Evolutionary conservation across 1,140 invertebrate genomes (phyloP).

Genomic region (Drosophila nannoptera): DNA sequence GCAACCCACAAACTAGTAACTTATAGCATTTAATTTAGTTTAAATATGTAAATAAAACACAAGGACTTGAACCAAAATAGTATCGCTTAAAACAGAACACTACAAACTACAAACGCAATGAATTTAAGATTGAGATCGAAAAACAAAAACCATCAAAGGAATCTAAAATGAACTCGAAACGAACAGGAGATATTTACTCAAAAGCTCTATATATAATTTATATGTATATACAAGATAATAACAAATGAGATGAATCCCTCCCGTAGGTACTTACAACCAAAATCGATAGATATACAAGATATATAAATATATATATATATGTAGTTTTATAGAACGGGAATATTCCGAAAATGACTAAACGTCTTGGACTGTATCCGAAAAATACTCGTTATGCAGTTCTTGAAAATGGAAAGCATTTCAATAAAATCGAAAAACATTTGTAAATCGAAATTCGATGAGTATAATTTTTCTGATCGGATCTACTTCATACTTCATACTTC

Average conservation of each 20-base stretch:
- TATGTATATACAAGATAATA: not conserved
- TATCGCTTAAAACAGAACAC: conserved; percentile 62
- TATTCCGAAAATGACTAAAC: conserved; percentile 4
- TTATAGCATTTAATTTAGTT: conserved; percentile 73
- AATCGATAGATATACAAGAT: too few species aligned
- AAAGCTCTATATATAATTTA: not conserved
- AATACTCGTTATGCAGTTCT: conserved; percentile 49
- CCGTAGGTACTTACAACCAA: conserved; percentile 36
- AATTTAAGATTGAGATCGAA: conserved; percentile 36
- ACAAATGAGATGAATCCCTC: conserved; percentile 9
- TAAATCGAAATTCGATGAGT: conserved; percentile 14
- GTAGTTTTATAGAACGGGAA: not conserved
- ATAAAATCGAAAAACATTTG: conserved; percentile 31
- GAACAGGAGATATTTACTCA: conserved; percentile 24
- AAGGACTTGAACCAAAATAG: conserved; percentile 78
- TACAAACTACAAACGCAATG: conserved; percentile 25
- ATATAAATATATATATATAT: conserved; percentile 1
- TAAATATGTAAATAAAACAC: conserved; percentile 76
- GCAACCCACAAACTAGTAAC: conserved; percentile 69
- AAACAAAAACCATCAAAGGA: conserved; percentile 21
- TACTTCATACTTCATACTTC: too few species aligned
- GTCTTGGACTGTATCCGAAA: conserved; percentile 47
- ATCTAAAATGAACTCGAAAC: conserved; percentile 11
- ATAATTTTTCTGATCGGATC: too few species aligned
- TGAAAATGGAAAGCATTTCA: conserved; percentile 49